A percentile compares a stretch with the other conserved stretches of the same genome.
These are phyloP conservation scores for Anthoscopus minutus DNA, from an alignment of 2,113 vertebrate genomes.

Conservation along the genomic window DNA sequence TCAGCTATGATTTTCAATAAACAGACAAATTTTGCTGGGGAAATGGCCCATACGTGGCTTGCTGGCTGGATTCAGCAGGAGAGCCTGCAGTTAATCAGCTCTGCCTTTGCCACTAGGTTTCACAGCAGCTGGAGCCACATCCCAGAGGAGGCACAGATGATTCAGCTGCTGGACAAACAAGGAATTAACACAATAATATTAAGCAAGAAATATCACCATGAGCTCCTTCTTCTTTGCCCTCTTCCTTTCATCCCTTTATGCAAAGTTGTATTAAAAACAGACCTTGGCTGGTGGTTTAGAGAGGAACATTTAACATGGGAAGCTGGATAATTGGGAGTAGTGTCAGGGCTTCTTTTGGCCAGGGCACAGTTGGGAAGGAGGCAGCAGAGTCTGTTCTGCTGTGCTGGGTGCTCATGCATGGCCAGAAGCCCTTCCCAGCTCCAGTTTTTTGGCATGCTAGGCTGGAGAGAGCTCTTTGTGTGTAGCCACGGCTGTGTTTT, in stretches of 20 bases:
- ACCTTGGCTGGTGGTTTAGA: background rate
- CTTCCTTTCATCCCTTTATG: background rate
- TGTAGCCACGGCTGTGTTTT: background rate
- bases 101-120: background rate
- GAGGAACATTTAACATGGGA: background rate
- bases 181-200: slow-evolving; percentile 13
- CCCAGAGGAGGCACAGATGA: background rate
- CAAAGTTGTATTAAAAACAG: background rate
- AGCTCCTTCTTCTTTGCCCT: slow-evolving; percentile 36
- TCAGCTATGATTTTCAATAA: background rate
- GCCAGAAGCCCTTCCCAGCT: background rate
- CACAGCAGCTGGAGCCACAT: slow-evolving; percentile 18
- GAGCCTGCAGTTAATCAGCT: background rate
- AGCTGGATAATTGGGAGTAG: background rate
- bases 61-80: background rate
- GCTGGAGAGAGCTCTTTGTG: background rate
- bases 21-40: background rate
- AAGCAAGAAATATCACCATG: slow-evolving; percentile 12
- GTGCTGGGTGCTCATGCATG: background rate
- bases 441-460: background rate
- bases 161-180: slow-evolving; percentile 25
- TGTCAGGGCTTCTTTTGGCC: background rate
- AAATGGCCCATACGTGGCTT: background rate
- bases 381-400: accelerated
- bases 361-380: background rate